A percentile compares a stretch with the other conserved stretches of the same genome.
Conservation (phyloP, 2,113 vertebrate genomes). For the Clarias batrachus region DNA sequence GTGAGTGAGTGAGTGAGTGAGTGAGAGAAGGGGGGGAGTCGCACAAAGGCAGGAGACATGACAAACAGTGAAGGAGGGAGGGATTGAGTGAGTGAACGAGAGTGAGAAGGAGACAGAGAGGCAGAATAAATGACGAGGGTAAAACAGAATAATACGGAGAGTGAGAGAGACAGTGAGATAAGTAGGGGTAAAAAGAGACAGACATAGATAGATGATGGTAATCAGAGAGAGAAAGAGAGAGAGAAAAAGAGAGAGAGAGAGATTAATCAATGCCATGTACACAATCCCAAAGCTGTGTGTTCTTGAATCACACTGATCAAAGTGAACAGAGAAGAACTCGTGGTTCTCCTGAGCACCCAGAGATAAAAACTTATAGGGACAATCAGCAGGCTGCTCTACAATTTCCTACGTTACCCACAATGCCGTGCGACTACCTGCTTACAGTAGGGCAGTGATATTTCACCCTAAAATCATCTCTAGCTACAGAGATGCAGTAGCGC, state of each 20-base stretch:
- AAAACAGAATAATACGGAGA: neutral
- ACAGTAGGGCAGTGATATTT: neutral
- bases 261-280: slow-evolving; percentile 21
- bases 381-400: neutral
- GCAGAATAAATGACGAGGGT: neutral
- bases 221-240: neutral
- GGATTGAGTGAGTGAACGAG: neutral
- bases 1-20: neutral
- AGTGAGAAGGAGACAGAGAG: neutral
- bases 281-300: slow-evolving; percentile 17
- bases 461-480: neutral
- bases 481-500: neutral
- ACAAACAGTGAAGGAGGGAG: neutral
- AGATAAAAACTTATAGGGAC: neutral
- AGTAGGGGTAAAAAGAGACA: neutral
- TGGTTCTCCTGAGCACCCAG: neutral
- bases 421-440: neutral
- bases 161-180: neutral
- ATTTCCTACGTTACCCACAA: neutral
- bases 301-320: neutral
- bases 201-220: neutral
- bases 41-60: neutral
- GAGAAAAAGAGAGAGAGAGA: neutral
- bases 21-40: neutral
- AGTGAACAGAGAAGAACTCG: neutral